Evolutionary conservation across 2,113 vertebrate species (phyloP), one percentile per base, ranked within the genome.

Genomic region (Oriolus oriolus): DNA sequence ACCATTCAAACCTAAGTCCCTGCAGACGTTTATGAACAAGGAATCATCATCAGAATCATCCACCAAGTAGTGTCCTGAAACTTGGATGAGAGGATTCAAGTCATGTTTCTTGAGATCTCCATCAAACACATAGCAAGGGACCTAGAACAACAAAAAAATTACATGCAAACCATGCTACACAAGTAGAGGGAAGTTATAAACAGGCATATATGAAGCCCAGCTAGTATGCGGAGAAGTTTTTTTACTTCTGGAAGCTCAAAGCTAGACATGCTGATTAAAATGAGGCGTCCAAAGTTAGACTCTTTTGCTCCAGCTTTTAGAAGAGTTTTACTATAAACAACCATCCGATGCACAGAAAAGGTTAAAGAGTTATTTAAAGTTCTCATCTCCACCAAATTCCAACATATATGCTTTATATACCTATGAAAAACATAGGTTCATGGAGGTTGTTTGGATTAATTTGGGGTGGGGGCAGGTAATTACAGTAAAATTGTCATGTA

Each of bases 21-120:
- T 98, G 95, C 99, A 99, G 87, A 99, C 92, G 61, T 99, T 99
- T 97, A 99, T 99, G 97, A 98, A 99, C 53, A 99, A 97, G 2
- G 96, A 86, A 74, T 92, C 97, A 13, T 98, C 98, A 57, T 99
- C 99, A 0, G 98, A 98, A 86, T 99, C 99, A 22, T 99, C 99
- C 78, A 99, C 99, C 97, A 99, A 96, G 84, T 99, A 99, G 7
- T 98, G 98, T 3, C 98, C 98, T 2, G 95, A 98, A 37, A 97
- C 77, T 97, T 98, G 98, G 96, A 99, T 99, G 65, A 99, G 97
- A 7, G 99, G 99, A 94, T 86, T 99, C 85, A 99, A 97, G 95
- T 99, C 99, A 59, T 99, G 99, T 90, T 99, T 99, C 97, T 98
- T 98, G 9, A 95, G 75, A 60, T 98, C 98, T 3, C 73, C 30